Evolutionary conservation across 2,113 vertebrate genomes (phyloP), one percentile per base, ranked within the genome.

Genomic region (Numenius arquata): DNA sequence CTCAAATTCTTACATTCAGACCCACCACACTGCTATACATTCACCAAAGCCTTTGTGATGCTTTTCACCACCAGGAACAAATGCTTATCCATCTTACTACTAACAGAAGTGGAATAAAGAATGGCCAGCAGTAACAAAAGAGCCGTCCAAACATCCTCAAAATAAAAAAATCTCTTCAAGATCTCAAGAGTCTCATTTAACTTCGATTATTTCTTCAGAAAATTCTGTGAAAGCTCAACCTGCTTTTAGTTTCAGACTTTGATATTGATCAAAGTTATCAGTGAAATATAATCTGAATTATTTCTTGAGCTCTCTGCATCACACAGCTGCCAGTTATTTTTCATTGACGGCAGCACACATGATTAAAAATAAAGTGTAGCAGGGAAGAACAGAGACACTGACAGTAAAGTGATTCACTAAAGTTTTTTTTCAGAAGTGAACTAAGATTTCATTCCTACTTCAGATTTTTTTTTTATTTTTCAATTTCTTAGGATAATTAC

Each of bases 181-280:
- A 95, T 81, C 32, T 55, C 2, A 1, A 66, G 13, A 50, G 22
- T 30, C 29, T 80, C n/a, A 26, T 81, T 84, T 74, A 89, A 75
- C 43, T 29, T 82, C 0, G 0, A 34, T 40, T 18, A 80, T 66
- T 86, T 68, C 55, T 32, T 90, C 68, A 79, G 25, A 76, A 71
- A 82, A 66, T 65, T 68, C 59, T 82, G 48, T 48, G 43, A 88
- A 90, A 55, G 25, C 9, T 72, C 63, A 86, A 78, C 77, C 62
- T 95, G 41, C 66, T 91, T 95, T 96, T 87, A 61, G 67, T 76
- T 92, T 93, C 80, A 79, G 73, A 70, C 50, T 95, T 88, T 15
- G 22, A 80, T 71, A 85, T 1, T 52, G 43, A 87, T 81, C 59
- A 70, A 89, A 93, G 70, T 11, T 11, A 79, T 22, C 66, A 72